Evolutionary conservation across 2,888 invertebrate species (phyloP).

Genomic region (Lasius platythorax): DNA sequence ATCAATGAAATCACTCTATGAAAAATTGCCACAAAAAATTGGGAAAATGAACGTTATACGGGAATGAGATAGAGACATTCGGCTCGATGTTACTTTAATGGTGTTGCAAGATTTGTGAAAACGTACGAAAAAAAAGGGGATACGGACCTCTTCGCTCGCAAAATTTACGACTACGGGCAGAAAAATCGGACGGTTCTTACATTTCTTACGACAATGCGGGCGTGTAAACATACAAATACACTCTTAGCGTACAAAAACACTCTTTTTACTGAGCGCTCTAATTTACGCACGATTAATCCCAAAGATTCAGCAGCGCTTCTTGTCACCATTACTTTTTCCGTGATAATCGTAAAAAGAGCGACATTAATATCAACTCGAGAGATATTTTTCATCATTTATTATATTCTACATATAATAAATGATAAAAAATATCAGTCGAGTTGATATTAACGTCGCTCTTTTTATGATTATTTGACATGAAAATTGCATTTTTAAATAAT

Average conservation of each 20-base stretch:
- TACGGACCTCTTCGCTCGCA: neutral
- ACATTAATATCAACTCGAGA: neutral
- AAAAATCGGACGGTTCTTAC: conserved; percentile 31
- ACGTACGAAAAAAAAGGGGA: neutral
- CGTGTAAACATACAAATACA: conserved; percentile 28
- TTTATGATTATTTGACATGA: neutral
- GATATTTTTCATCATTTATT: conserved; percentile 8
- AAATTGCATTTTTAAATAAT: neutral
- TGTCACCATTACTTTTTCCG: conserved; percentile 22
- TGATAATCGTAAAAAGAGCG: neutral
- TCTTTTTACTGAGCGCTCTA: conserved; percentile 47
- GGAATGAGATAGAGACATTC: neutral
- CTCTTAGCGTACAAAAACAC: conserved; percentile 14
- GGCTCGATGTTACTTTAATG: conserved; percentile 15
- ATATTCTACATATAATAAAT: conserved; percentile 1
- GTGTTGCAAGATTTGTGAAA: conserved; percentile 19
- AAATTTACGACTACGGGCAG: conserved; percentile 21
- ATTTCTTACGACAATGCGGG: neutral
- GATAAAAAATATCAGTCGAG: neutral
- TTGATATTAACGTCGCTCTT: neutral
- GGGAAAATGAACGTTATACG: conserved; percentile 6
- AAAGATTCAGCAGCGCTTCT: conserved; percentile 34
- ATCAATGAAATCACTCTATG: conserved; percentile 12
- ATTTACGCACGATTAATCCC: conserved; percentile 63
- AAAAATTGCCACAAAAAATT: neutral